A percentile compares a stretch with the other conserved stretches of the same genome.
Evolutionary conservation across 92 coral and sea anemone genomes (phyloP).

Genomic region (Hydrozoanthus gracilis): DNA sequence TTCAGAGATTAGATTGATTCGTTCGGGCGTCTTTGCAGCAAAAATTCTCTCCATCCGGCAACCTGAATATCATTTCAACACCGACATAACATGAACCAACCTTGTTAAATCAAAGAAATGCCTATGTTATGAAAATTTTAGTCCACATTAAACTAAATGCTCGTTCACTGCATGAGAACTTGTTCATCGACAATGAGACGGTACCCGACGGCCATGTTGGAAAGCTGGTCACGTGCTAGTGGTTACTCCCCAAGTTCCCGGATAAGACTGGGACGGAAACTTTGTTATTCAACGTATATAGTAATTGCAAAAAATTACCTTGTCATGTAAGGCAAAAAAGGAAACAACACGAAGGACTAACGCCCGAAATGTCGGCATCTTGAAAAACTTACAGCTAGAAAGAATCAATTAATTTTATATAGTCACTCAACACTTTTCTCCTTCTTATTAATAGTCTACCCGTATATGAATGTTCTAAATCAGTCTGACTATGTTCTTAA

Average conservation of each 20-base stretch:
- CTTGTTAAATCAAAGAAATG: neutral
- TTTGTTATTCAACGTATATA: no score
- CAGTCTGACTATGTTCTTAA: no score
- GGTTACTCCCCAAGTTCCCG: conserved; percentile 40
- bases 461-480: no score
- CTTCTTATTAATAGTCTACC: no score
- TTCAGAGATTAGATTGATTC: conserved; percentile 25
- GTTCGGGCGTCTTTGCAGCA: conserved; percentile 12
- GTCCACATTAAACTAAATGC: conserved; percentile 19
- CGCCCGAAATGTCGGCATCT: no score
- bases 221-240: conserved; percentile 66
- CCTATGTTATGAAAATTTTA: neutral
- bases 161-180: conserved; percentile 17
- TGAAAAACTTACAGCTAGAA: no score
- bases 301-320: no score
- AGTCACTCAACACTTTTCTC: no score
- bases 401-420: no score
- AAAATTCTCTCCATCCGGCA: conserved; percentile 34
- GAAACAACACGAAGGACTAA: no score
- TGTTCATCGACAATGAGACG: conserved; percentile 45
- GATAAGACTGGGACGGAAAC: conserved; percentile 22
- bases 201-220: conserved; percentile 76
- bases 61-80: conserved; percentile 32
- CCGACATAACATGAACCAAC: conserved; percentile 11
- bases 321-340: no score